phyloP scores from a whole-genome alignment of 2,888 invertebrate species.

The Cephus spinipes region DNA sequence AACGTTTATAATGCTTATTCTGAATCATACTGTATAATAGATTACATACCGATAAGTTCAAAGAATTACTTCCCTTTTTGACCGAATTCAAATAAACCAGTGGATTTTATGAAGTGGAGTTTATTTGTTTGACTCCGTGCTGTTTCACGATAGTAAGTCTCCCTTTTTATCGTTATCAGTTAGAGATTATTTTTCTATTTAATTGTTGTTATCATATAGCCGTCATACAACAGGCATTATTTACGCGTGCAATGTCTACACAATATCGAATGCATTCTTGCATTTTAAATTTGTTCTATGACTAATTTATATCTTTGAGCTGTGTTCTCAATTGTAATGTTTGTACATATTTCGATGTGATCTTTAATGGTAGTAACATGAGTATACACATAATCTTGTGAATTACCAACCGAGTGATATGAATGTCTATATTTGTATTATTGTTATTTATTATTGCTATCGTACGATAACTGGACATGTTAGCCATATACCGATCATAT shows the following conservation, averaged over 20 bases:
- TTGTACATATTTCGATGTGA: not conserved
- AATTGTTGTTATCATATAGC: constrained; percentile 38
- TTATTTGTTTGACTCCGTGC: not conserved
- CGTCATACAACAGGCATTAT: constrained; percentile 42
- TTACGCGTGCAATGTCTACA: constrained; percentile 48
- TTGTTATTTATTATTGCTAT: not conserved
- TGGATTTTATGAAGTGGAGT: not conserved
- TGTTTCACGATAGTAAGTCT: not conserved
- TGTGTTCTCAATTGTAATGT: not conserved
- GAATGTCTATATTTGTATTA: not conserved
- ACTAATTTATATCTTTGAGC: not conserved
- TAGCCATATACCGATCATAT: not conserved
- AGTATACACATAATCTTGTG: not conserved
- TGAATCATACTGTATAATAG: not conserved
- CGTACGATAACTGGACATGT: not conserved
- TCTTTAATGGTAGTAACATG: not conserved
- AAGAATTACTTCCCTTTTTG: not conserved
- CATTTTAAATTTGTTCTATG: not conserved
- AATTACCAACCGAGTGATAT: not conserved
- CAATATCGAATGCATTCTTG: constrained; percentile 47
- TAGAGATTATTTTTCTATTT: not conserved
- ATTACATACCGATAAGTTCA: not conserved
- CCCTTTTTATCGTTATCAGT: not conserved
- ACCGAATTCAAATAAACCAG: not conserved
- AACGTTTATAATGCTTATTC: too few species aligned